Evolutionary conservation across 2,113 vertebrate genomes (phyloP), one percentile per base, ranked within the genome.

Genomic region (Ibidorhyncha struthersii): DNA sequence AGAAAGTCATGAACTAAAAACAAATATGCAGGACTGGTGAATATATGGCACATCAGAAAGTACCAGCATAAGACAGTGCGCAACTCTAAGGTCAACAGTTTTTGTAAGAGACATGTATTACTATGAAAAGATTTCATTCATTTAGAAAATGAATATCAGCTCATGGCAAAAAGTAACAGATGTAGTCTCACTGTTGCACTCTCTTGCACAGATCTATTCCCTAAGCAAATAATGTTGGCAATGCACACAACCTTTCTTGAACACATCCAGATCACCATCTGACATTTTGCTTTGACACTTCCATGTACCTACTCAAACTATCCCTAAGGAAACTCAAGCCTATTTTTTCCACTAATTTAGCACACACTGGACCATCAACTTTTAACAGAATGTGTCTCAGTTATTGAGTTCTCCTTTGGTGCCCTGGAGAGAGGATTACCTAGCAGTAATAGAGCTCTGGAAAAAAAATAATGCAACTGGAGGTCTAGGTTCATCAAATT

Each of bases 201-300:
- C 30, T 47, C 67, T 65, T n/a, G 36, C 49, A 40, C 0, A 80
- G 49, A 74, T 88, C 55, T 3, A 80, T 94, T 85, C 62, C 73
- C 74, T 90, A 34, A 93, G 66, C 82, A 91, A 97, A 94, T 61
- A 34, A 55, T 30, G 78, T n/a, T 77, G 36, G 78, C 58, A 86
- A 76, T 7, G 21, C 69, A 87, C 52, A 20, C 12, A 76, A 90
- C 77, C 65, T 93, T 94, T 93, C 84, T 18, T 72, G 73, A 91
- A 67, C 52, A 93, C 36, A 82, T 52, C 56, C 78, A 91, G 52
- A 91, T 79, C 74, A 89, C 56, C 69, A 85, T 8, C 38, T 92
- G 90, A 93, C 79, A 95, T 94, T 97, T 90, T 88, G 82, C 92
- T 90, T 80, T 58, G 62, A 80, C 43, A 58, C 78, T 91, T 84